Percentiles rank a stretch among this genome's conserved stretches.
phyloP scores from a whole-genome alignment of 1,140 invertebrate species.

The Charaxes varanes region DNA sequence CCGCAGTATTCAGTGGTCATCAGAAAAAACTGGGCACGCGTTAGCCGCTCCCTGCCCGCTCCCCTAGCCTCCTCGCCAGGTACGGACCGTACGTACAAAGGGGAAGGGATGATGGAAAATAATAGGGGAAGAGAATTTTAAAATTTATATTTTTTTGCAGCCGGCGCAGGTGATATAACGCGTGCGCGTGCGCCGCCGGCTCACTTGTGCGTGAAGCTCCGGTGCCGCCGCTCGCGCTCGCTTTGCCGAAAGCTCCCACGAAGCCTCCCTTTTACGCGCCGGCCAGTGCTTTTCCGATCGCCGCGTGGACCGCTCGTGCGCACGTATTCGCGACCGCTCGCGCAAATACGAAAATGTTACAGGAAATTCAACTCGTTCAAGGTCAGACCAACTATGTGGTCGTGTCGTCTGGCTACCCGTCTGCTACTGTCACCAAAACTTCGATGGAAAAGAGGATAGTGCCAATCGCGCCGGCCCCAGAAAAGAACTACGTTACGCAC shows the following conservation, averaged over 20 bases:
- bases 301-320: slow-evolving; percentile 49
- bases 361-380: slow-evolving; percentile 72
- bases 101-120: slow-evolving; percentile 73
- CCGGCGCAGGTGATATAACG: slow-evolving; percentile 73
- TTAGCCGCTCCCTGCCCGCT: slow-evolving; percentile 41
- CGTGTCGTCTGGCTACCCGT: slow-evolving; percentile 67
- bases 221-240: slow-evolving; percentile 48
- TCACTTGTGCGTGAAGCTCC: slow-evolving; percentile 67
- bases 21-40: slow-evolving; percentile 65
- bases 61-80: slow-evolving; percentile 56
- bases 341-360: slow-evolving; percentile 63
- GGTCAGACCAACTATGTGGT: slow-evolving; percentile 75
- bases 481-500: slow-evolving; percentile 70
- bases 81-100: slow-evolving; percentile 63
- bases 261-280: slow-evolving; percentile 49
- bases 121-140: slow-evolving; percentile 73
- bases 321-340: slow-evolving; percentile 32
- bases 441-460: slow-evolving; percentile 63
- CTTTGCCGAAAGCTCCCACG: slow-evolving; percentile 45
- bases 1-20: slow-evolving; percentile 48
- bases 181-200: slow-evolving; percentile 64
- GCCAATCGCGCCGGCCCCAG: slow-evolving; percentile 73
- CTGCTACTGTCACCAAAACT: slow-evolving; percentile 47
- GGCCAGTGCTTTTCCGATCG: slow-evolving; percentile 52
- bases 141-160: slow-evolving; percentile 72